Percentiles rank a stretch among this genome's conserved stretches.
Evolutionary conservation across 2,888 invertebrate genomes (phyloP).

Genomic region (Slavum lentiscoides): DNA sequence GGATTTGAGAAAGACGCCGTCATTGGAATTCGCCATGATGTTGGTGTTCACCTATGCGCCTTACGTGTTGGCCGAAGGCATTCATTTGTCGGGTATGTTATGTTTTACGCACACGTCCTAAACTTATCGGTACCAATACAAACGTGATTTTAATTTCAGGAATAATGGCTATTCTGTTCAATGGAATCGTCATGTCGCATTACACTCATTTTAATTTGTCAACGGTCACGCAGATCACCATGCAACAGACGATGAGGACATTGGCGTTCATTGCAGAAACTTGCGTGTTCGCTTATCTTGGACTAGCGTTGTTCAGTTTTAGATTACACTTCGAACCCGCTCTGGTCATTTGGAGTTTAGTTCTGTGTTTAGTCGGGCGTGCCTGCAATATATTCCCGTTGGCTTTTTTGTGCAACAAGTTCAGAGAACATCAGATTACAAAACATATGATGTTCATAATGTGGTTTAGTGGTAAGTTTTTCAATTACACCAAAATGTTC

Average conservation of each 20-base stretch:
- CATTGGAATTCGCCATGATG: constrained; percentile 98
- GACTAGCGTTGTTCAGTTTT: constrained; percentile 92
- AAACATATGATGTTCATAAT: constrained; percentile 99
- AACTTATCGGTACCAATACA: background rate
- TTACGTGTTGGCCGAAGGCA: constrained; percentile 95
- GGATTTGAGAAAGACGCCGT: constrained; percentile 94
- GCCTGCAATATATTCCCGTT: constrained; percentile 97
- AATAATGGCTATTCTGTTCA: constrained; percentile 98
- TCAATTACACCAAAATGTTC: background rate
- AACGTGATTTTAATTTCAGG: constrained; percentile 64
- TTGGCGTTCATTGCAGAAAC: constrained; percentile 97
- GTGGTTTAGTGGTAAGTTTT: constrained; percentile 89
- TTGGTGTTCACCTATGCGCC: constrained; percentile 97
- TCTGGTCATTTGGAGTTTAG: constrained; percentile 88
- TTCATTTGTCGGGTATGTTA: constrained; percentile 80
- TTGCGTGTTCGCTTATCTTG: constrained; percentile 97
- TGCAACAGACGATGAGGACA: constrained; percentile 98
- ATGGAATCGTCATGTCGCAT: constrained; percentile 99
- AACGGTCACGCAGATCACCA: constrained; percentile 97
- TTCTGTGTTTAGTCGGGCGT: constrained; percentile 87
- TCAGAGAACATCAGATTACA: constrained; percentile 96
- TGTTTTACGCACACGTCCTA: background rate
- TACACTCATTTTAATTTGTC: constrained; percentile 98
- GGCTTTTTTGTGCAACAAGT: constrained; percentile 89
- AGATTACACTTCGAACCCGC: constrained; percentile 77